Base-by-base conservation (phyloP, 2,888 invertebrate species). In the Pinctada fucata region DNA sequence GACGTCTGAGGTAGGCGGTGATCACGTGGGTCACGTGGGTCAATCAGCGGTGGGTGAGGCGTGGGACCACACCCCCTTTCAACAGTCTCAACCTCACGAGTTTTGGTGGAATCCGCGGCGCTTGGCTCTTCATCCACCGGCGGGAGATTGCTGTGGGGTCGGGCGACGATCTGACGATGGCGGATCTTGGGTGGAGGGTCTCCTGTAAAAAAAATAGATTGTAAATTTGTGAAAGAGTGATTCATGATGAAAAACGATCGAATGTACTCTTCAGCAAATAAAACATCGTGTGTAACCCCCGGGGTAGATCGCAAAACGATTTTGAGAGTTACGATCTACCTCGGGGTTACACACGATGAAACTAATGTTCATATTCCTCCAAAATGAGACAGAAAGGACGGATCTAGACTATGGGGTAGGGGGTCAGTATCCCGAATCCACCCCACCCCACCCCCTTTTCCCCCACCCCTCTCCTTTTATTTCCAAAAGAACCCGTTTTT, bases 21-120 rank as follows among this genome's bases (percentile, higher is more conserved):
- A 13, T 75, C 75, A 78, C 82, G 58, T 66, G 77, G 16, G 77
- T 75, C 31, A 68, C 83, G 78, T n/a, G 84, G 86, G 80, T 86
- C 86, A 75, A 87, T 80, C 82, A 83, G 81, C 45, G 86, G 88
- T 10, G 91, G 91, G 31, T 86, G 84, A 8, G 91, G 91, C 47
- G 91, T 91, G 16, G 91, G 91, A n/a, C 91, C 91, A 49, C 90
- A 90, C 67, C 91, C 91, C 65, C 91, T 84, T 81, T 91, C 91
- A 16, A 90, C 89, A 10, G 91, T 91, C 83, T 91, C 91, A 78
- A 84, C 85, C 65, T 85, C 86, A 2, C 86, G 83, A 66, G 83
- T 82, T 72, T 82, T 84, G 74, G 83, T 82, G 31, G 84, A 79
- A 79, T 87, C 84, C 0, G 86, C 83, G 45, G 83, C 84, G 72